phyloP scores from a whole-genome alignment of 2,888 invertebrate species.

The Amaurobius ferox region DNA sequence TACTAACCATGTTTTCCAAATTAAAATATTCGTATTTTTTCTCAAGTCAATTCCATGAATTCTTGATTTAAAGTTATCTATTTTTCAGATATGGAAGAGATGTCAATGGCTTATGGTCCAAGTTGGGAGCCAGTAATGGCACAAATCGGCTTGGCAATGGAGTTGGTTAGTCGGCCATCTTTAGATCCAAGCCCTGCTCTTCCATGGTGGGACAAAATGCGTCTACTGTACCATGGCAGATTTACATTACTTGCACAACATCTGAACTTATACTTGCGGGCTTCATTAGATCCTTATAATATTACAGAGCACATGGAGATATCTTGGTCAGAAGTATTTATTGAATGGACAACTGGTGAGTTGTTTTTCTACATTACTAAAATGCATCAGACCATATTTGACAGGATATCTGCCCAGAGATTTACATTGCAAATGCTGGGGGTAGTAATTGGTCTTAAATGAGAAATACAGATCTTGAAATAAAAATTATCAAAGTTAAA shows the following conservation, averaged over 20 bases:
- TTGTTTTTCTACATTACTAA: neutral
- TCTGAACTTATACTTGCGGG: slow-evolving; percentile 93
- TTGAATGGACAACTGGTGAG: slow-evolving; percentile 89
- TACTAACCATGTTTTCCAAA: too few relatives aligned
- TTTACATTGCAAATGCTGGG: too few relatives aligned
- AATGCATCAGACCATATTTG: too few relatives aligned
- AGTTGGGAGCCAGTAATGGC: slow-evolving; percentile 99
- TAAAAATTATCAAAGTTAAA: too few relatives aligned
- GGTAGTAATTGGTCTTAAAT: too few relatives aligned
- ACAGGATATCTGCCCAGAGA: too few relatives aligned
- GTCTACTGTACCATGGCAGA: slow-evolving; percentile 93
- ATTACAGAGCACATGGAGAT: slow-evolving; percentile 99
- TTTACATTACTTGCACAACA: slow-evolving; percentile 91
- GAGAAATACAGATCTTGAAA: too few relatives aligned
- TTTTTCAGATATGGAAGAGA: slow-evolving; percentile 83
- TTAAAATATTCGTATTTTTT: too few relatives aligned
- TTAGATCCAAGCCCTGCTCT: slow-evolving; percentile 94
- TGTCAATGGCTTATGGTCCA: slow-evolving; percentile 87
- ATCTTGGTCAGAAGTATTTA: slow-evolving; percentile 93
- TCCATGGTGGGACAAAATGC: slow-evolving; percentile 98
- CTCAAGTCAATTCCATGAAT: too few relatives aligned
- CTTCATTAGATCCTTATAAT: slow-evolving; percentile 98
- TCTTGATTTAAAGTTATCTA: neutral
- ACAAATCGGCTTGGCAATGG: slow-evolving; percentile 84
- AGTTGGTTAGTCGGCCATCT: slow-evolving; percentile 82